Conservation (phyloP, 2,888 invertebrate genomes). For the Ormyrus rosae region DNA sequence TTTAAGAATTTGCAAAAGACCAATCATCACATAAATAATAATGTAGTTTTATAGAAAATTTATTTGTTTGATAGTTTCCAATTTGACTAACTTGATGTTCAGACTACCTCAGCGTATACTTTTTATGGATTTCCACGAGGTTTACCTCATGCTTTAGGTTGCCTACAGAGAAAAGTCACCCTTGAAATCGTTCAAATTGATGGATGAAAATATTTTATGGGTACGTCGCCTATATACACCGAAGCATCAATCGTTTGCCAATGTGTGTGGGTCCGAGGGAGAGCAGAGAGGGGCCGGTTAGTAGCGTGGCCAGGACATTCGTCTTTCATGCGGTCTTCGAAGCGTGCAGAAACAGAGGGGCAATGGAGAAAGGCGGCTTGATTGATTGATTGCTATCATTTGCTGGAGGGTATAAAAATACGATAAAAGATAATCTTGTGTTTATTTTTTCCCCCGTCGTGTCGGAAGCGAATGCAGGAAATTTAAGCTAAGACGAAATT, state of each 20-base stretch:
- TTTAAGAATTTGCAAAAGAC: too few relatives aligned
- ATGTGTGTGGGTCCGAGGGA: neutral
- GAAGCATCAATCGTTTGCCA: constrained; percentile 40
- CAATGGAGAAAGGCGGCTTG: neutral
- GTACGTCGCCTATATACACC: neutral
- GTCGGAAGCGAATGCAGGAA: neutral
- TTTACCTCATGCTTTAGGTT: too few relatives aligned
- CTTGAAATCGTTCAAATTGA: constrained; percentile 37
- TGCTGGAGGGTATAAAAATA: constrained; percentile 8
- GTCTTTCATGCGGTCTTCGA: constrained; percentile 6
- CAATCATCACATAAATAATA: too few relatives aligned
- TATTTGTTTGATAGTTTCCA: too few relatives aligned
- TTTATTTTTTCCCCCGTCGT: neutral
- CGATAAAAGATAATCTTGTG: constrained; percentile 19
- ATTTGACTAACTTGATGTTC: too few relatives aligned
- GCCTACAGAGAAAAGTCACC: constrained; percentile 30
- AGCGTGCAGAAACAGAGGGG: neutral
- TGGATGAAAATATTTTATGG: constrained; percentile 38
- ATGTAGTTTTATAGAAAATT: too few relatives aligned
- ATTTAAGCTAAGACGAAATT: too few relatives aligned
- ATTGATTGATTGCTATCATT: constrained; percentile 38
- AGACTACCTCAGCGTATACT: too few relatives aligned
- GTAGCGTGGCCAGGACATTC: constrained; percentile 29
- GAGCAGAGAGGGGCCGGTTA: constrained; percentile 2
- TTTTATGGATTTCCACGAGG: too few relatives aligned